A percentile compares a stretch with the other conserved stretches of the same genome.
These are phyloP conservation scores for Pinctada fucata DNA, from an alignment of 2,888 invertebrate species.

Conservation along the genomic window DNA sequence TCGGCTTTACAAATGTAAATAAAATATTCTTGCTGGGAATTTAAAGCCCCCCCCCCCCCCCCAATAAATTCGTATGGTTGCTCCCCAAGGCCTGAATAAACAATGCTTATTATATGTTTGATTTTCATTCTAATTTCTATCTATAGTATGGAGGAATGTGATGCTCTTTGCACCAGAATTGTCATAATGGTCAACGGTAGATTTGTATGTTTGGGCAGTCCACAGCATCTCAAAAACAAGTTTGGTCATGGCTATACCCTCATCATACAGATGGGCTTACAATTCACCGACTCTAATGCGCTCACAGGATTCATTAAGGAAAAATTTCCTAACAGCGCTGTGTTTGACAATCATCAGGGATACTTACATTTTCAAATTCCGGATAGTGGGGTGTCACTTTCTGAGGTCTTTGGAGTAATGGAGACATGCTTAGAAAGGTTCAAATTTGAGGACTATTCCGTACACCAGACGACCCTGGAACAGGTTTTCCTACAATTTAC, in stretches of 20 bases:
- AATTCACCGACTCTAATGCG: constrained; percentile 28
- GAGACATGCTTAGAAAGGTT: constrained; percentile 60
- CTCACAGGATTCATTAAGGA: constrained; percentile 76
- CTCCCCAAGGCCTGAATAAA: too few species aligned
- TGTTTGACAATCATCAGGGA: constrained; percentile 84
- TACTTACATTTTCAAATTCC: constrained; percentile 68
- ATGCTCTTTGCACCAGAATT: constrained; percentile 86
- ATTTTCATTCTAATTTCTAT: neutral
- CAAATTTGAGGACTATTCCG: constrained; percentile 70
- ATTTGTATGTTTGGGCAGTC: constrained; percentile 85
- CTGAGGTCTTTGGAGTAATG: constrained; percentile 71
- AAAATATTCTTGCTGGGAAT: too few species aligned
- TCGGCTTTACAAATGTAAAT: too few species aligned
- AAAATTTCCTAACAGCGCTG: constrained; percentile 78
- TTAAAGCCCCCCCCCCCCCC: too few species aligned
- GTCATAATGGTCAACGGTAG: constrained; percentile 86
- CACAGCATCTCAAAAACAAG: constrained; percentile 84
- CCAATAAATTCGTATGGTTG: too few species aligned
- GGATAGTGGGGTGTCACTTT: constrained; percentile 59
- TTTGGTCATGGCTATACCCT: constrained; percentile 84
- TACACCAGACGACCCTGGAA: constrained; percentile 73
- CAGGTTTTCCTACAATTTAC: constrained; percentile 78
- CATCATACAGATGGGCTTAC: constrained; percentile 76
- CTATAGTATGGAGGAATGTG: constrained; percentile 91
- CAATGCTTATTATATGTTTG: too few species aligned